Evolutionary conservation across 2,797 vertebrate species (phyloP), one percentile per base, ranked within the genome.

Genomic region (Malurus splendens): DNA sequence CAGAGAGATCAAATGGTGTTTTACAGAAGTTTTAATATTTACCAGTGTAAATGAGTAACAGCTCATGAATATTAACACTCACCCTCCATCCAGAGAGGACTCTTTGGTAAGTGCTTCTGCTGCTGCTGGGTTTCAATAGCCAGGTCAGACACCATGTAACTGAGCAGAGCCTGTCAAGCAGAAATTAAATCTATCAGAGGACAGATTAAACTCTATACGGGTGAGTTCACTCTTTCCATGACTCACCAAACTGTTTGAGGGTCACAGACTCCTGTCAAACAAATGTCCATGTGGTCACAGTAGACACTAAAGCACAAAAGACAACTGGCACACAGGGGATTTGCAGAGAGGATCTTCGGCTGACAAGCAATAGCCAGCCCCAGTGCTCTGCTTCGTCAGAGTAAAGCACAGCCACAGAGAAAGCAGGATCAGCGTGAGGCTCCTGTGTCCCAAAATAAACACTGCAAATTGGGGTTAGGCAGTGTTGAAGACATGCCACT

Each of bases 211-310:
- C 89, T 51, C 82, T 83, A n/a, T 78, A 92, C 15, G 57, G 91
- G 72, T 92, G 75, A 97, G 94, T 95, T 97, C 96, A 95, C 89
- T 89, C 82, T 88, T 95, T 96, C 96, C 96, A 86, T 92, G 95
- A 97, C 96, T 96, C 94, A 87, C 89, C 90, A 86, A 93, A 81
- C 86, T 92, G 90, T 95, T 91, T 90, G 72, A 62, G 94, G 94
- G 94, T 94, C 96, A 95, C 94, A 87, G 96, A 48, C 80, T 91
- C 79, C 75, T 92, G 90, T 87, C 90, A 96, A 94, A 96, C 94
- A 95, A 90, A 89, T 77, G 87, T 90, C 94, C 94, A 86, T 96
- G 84, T 89, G 87, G 95, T 95, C 91, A 91, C 92, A 89, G 89
- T 44, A 95, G 92, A 95, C 87, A 90, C 48, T 62, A 82, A 92